These are phyloP conservation scores for Epinotia ramella DNA, from an alignment of 2,888 invertebrate genomes.

Conservation along the genomic window DNA sequence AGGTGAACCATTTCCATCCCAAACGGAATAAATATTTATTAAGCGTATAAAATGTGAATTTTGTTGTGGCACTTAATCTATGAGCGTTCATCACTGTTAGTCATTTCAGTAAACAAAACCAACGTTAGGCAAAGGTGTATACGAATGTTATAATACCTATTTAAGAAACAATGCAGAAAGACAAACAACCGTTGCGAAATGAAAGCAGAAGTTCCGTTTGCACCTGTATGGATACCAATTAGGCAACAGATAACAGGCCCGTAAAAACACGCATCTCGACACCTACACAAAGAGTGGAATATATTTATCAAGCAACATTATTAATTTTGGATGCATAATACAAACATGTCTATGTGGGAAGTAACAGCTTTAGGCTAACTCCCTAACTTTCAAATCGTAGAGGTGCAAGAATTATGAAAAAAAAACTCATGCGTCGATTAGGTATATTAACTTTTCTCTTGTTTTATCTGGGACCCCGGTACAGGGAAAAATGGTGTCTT, in stretches of 20 bases:
- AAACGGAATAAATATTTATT: slow-evolving; percentile 42
- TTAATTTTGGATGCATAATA: slow-evolving; percentile 31
- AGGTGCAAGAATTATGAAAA: slow-evolving; percentile 15
- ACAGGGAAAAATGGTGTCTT: slow-evolving; percentile 25
- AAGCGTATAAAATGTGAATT: slow-evolving; percentile 39
- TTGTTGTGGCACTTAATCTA: slow-evolving; percentile 38
- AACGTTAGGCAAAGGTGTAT: background rate
- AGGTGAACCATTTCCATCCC: slow-evolving; percentile 44
- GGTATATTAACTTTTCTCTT: background rate
- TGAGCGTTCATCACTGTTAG: slow-evolving; percentile 22
- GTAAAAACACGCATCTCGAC: slow-evolving; percentile 31
- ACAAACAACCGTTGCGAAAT: slow-evolving; percentile 3
- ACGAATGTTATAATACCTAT: background rate
- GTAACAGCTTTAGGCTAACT: slow-evolving; percentile 13
- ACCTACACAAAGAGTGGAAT: slow-evolving; percentile 28
- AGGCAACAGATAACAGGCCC: slow-evolving; percentile 24
- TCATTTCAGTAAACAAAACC: slow-evolving; percentile 27
- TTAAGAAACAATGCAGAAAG: background rate
- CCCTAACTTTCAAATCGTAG: slow-evolving; percentile 24
- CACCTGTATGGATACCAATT: slow-evolving; percentile 16
- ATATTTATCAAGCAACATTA: slow-evolving; percentile 33
- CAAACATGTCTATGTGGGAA: slow-evolving; percentile 25
- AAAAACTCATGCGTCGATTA: background rate
- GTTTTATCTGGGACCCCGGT: background rate
- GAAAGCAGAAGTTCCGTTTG: slow-evolving; percentile 24